These are phyloP conservation scores for Fragum fragum DNA, from an alignment of 2,888 invertebrate species.

Conservation along the genomic window DNA sequence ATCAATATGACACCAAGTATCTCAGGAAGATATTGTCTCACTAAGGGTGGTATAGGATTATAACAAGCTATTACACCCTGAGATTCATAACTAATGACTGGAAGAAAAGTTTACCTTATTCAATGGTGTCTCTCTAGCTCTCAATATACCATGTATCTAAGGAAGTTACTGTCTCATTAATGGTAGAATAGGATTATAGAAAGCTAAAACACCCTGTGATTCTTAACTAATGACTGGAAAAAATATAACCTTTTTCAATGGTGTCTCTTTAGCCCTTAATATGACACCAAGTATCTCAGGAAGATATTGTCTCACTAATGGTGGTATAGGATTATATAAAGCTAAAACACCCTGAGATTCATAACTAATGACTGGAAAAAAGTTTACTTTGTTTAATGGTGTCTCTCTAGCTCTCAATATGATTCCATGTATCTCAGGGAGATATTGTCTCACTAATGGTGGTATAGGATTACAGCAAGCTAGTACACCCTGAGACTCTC, in stretches of 20 bases:
- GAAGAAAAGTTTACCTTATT: not conserved
- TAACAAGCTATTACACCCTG: conserved; percentile 97
- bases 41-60: conserved; percentile 91
- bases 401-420: conserved; percentile 89
- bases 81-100: conserved; percentile 88
- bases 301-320: conserved; percentile 90
- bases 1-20: conserved; percentile 90
- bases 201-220: conserved; percentile 96
- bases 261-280: conserved; percentile 88
- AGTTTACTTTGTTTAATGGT: not conserved
- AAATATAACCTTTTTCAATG: not conserved
- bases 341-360: conserved; percentile 96
- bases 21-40: too few species aligned
- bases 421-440: conserved; percentile 89
- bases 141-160: conserved; percentile 89
- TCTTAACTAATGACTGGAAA: conserved; percentile 83
- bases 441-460: conserved; percentile 90
- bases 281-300: conserved; percentile 90
- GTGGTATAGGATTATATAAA: conserved; percentile 97
- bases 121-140: conserved; percentile 86
- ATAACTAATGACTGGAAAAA: not conserved
- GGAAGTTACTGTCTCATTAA: conserved; percentile 89
- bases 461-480: conserved; percentile 98
- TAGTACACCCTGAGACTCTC: conserved; percentile 96
- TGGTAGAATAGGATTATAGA: conserved; percentile 97